Evolutionary conservation across 2,797 vertebrate genomes (phyloP).

Genomic region (Cottoperca gobio): DNA sequence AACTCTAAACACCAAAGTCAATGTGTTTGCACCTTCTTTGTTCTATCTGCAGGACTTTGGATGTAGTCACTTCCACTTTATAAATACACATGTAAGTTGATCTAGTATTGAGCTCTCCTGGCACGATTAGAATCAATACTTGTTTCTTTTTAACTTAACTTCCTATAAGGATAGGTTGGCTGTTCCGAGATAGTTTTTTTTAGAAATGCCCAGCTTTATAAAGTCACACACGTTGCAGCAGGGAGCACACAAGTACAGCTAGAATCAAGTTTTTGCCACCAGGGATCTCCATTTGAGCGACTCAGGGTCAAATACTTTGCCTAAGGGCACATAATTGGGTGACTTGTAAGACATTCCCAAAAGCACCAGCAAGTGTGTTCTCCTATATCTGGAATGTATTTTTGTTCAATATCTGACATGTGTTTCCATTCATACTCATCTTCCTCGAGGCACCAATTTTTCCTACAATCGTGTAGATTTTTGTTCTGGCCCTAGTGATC

Average conservation of each 20-base stretch:
- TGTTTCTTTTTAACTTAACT: background rate
- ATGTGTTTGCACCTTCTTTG: background rate
- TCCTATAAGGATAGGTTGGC: background rate
- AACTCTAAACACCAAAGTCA: background rate
- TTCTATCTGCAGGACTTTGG: constrained; percentile 5
- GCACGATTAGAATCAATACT: background rate
- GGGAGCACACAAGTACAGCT: constrained; percentile 7
- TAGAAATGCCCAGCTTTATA: constrained; percentile 2
- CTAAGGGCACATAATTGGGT: constrained; percentile 21
- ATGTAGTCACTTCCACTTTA: background rate
- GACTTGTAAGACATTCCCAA: constrained; percentile 29
- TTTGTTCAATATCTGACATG: constrained; percentile 31
- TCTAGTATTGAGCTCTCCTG: background rate
- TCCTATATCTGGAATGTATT: background rate
- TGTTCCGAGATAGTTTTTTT: background rate
- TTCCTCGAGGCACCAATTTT: constrained; percentile 40
- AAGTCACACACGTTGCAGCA: background rate
- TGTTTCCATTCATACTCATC: constrained; percentile 33
- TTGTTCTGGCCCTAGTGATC: constrained; percentile 51
- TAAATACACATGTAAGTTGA: background rate
- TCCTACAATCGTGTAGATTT: constrained; percentile 38
- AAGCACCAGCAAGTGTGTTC: background rate
- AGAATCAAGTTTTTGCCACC: constrained; percentile 15
- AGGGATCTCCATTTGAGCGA: constrained; percentile 33
- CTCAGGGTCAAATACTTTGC: constrained; percentile 47